Conservation (phyloP, 2,888 invertebrate species). For the Cerceris rybyensis region DNA sequence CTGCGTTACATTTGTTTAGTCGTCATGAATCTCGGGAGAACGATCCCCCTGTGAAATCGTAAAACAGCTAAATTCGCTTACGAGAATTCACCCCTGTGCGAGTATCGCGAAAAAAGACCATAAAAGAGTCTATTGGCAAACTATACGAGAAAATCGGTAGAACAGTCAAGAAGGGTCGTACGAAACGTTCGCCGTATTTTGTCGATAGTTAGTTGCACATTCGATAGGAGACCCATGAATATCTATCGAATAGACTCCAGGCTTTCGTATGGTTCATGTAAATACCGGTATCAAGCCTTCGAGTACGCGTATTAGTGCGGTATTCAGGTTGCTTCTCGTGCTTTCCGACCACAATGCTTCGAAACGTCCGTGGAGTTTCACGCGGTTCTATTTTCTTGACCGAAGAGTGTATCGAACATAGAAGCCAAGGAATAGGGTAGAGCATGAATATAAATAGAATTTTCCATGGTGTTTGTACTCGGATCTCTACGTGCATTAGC, state of each 20-base stretch:
- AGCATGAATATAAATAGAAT: constrained; percentile 52
- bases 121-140: too few species aligned
- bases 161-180: constrained; percentile 42
- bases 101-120: too few species aligned
- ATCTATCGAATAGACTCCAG: constrained; percentile 67
- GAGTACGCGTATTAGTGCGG: constrained; percentile 63
- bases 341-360: constrained; percentile 62
- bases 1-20: background rate
- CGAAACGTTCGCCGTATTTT: constrained; percentile 57
- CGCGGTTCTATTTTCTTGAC: constrained; percentile 48
- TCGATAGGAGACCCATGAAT: constrained; percentile 67
- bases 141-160: too few species aligned
- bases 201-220: constrained; percentile 67
- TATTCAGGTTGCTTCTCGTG: constrained; percentile 68
- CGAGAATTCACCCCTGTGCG: too few species aligned
- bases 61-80: too few species aligned
- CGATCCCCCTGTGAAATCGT: too few species aligned
- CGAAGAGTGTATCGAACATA: constrained; percentile 49
- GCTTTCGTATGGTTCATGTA: constrained; percentile 56
- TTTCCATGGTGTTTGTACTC: constrained; percentile 35
- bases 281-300: constrained; percentile 64
- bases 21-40: too few species aligned
- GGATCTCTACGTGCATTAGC: constrained; percentile 14
- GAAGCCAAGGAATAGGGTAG: constrained; percentile 41
- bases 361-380: constrained; percentile 68